Evolutionary conservation across 2,888 invertebrate species (phyloP).

Genomic region (Zaprionus lineosus): DNA sequence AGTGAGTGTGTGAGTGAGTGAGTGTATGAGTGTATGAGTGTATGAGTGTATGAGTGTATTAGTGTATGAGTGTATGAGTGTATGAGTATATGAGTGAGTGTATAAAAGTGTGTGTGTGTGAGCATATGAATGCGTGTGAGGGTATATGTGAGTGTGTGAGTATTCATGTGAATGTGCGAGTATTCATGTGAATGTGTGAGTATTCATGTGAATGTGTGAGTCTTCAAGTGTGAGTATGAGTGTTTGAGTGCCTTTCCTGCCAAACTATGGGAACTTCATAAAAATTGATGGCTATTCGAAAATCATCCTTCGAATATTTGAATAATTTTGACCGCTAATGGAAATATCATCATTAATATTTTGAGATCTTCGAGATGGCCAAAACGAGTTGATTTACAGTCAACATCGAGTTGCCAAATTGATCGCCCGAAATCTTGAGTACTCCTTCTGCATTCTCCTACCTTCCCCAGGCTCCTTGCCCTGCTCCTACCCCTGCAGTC

Average conservation of each 20-base stretch:
- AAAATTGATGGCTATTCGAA: conserved; percentile 17
- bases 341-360: no score
- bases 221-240: conserved; percentile 1
- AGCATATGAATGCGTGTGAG: conserved; percentile 17
- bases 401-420: conserved; percentile 22
- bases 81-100: conserved; percentile 1
- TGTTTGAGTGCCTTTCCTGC: neutral
- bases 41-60: conserved; percentile 1
- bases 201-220: conserved; percentile 10
- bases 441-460: no score
- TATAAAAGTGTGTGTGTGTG: conserved; percentile 14
- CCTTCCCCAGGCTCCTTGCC: neutral
- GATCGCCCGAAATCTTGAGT: conserved; percentile 33
- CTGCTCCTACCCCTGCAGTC: neutral
- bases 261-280: conserved; percentile 26
- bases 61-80: conserved; percentile 5
- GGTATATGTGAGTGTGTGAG: neutral
- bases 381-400: neutral
- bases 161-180: neutral
- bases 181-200: conserved; percentile 22
- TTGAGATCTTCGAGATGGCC: no score
- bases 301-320: no score
- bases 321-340: no score
- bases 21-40: conserved; percentile 15
- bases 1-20: conserved; percentile 20